phyloP scores from a whole-genome alignment of 2,113 vertebrate species.

The Dromiciops gliroides region DNA sequence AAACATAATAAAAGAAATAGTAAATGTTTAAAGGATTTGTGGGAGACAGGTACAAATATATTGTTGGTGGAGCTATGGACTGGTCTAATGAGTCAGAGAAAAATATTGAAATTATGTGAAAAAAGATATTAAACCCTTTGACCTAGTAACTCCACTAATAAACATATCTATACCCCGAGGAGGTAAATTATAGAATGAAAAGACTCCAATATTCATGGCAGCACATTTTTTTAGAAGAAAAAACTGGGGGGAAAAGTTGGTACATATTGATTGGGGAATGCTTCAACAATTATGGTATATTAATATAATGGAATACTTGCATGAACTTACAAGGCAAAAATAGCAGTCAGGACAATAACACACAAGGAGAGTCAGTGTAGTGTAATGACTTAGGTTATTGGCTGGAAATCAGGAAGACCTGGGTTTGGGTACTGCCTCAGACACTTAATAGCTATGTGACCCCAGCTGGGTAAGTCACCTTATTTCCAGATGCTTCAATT shows the following conservation, averaged over 20 bases:
- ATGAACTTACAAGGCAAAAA: not conserved
- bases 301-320: not conserved
- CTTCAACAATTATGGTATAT: not conserved
- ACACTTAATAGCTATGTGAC: not conserved
- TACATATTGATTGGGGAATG: not conserved
- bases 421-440: not conserved
- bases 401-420: not conserved
- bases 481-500: not conserved
- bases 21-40: not conserved
- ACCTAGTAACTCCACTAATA: not conserved
- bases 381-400: not conserved
- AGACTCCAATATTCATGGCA: not conserved
- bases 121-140: not conserved
- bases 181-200: not conserved
- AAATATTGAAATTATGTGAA: not conserved
- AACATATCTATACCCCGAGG: not conserved
- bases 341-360: not conserved
- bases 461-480: not conserved
- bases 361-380: not conserved
- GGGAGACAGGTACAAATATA: not conserved
- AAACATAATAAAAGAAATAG: not conserved
- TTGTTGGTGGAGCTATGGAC: not conserved
- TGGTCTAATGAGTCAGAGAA: not conserved
- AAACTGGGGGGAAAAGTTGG: not conserved
- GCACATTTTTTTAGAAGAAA: not conserved